Base-by-base conservation (phyloP, 1,140 invertebrate species). In the Zaprionus lachaisei region DNA sequence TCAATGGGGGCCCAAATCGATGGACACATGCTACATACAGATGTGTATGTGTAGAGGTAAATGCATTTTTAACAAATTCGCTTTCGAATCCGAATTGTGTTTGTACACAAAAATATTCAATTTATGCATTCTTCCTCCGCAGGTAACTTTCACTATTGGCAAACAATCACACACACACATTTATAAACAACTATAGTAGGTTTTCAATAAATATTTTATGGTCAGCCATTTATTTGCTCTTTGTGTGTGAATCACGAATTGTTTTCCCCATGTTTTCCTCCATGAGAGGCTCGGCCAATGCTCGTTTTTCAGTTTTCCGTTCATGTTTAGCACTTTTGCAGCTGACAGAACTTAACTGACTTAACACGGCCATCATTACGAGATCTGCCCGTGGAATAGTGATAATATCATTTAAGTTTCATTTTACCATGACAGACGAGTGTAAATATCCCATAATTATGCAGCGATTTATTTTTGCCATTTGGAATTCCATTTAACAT, bases 131-230 rank as follows among this genome's bases (percentile, higher is more conserved):
- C 38, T 31, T 56, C 49, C 62, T 26, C 58, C 34, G 15, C 56
- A 26, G 26, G 37, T 57, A 28, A 34, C 38, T 61, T 44, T 61
- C 14, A 37, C 24, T 17, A 37, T 17, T 37, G 6, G 5, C 24
- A 34, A 34, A 34, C 31, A 34, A 11, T 34, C 31, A 62, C 20
- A 20, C 17, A 38, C 14, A 11, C 51, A 22, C 20, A 20, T 20
- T 20, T 20, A 22, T 22, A 38, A 24, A 54, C 47, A 51, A 15
- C 20, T 28, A 15, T 28, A 34, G 31, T 73, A 44, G 55, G 67
- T 44, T 71, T 78, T 77, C 64, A 65, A 82, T 86, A 84, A 82
- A 85, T 86, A 82, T 79, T 86, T 86, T 75, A 86, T 79, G 72
- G 61, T 63, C 71, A 72, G 51, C 34, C 58, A 70, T 82, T 79